Percentiles rank a stretch among this genome's conserved stretches.
phyloP scores from a whole-genome alignment of 1,140 invertebrate genomes.

The Oscheius sp. region DNA sequence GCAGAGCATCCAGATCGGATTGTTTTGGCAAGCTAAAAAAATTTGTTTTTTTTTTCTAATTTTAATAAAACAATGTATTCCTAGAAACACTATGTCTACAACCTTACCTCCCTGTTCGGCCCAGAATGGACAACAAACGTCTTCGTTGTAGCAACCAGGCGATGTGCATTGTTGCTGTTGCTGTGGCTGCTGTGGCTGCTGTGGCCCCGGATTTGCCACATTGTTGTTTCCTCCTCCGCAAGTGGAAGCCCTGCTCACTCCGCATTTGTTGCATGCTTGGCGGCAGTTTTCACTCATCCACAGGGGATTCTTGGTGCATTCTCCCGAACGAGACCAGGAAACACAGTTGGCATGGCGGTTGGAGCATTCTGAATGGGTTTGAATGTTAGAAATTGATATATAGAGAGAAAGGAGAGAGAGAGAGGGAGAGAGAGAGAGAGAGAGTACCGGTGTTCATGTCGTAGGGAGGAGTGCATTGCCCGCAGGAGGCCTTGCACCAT shows the following conservation, averaged over 20 bases:
- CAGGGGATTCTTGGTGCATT: constrained; percentile 39
- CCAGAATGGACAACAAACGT: constrained; percentile 31
- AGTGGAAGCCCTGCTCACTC: constrained; percentile 14
- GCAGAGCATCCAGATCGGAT: constrained; percentile 34
- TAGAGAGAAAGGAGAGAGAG: constrained; percentile 8
- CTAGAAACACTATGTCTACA: too few species aligned
- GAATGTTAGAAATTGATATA: background rate
- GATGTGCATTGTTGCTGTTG: background rate
- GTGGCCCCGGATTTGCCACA: constrained; percentile 3
- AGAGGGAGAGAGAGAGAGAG: constrained; percentile 14
- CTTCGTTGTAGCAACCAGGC: constrained; percentile 34
- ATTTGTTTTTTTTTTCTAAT: too few species aligned
- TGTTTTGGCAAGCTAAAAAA: constrained; percentile 33
- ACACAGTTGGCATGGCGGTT: constrained; percentile 36
- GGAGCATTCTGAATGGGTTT: constrained; percentile 32
- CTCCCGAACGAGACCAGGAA: constrained; percentile 29
- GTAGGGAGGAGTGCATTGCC: constrained; percentile 5
- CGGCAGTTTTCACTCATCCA: constrained; percentile 45
- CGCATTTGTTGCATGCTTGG: constrained; percentile 28
- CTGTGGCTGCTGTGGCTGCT: background rate
- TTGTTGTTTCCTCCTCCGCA: too few species aligned
- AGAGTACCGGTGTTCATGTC: background rate
- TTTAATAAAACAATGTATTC: too few species aligned
- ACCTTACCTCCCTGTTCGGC: constrained; percentile 16
- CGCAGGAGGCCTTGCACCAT: constrained; percentile 39